These are phyloP conservation scores for Agrotis puta DNA, from an alignment of 2,888 invertebrate genomes.

Conservation along the genomic window DNA sequence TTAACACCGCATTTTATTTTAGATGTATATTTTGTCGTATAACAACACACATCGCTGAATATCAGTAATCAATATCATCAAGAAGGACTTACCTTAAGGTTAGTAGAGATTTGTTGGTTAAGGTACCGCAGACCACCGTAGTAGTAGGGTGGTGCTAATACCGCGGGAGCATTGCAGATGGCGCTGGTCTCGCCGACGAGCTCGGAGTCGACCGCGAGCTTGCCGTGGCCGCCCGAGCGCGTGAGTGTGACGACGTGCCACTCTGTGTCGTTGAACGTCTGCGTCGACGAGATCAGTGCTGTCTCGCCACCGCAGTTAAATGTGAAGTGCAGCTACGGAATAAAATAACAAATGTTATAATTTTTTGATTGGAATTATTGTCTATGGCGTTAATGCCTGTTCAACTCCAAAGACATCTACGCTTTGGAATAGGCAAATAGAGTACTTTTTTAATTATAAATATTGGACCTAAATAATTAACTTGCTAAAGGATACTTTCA, in stretches of 20 bases:
- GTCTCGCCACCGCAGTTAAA: conserved; percentile 94
- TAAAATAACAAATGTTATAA: conserved; percentile 33
- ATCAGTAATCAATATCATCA: too few species aligned
- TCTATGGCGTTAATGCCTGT: too few species aligned
- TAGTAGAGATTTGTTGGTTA: conserved; percentile 77
- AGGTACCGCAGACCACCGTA: conserved; percentile 94
- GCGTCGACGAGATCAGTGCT: conserved; percentile 90
- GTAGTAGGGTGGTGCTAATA: conserved; percentile 93
- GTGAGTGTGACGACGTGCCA: conserved; percentile 95
- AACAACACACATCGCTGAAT: too few species aligned
- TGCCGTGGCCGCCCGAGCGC: conserved; percentile 92
- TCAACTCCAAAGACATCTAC: too few species aligned
- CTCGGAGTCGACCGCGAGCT: conserved; percentile 92
- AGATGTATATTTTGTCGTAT: too few species aligned
- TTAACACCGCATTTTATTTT: too few species aligned
- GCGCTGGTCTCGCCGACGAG: conserved; percentile 89
- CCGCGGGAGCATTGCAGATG: conserved; percentile 84
- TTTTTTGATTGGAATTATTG: too few species aligned
- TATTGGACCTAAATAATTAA: too few species aligned
- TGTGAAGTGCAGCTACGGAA: conserved; percentile 91
- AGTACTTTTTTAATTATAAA: too few species aligned
- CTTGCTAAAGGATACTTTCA: too few species aligned
- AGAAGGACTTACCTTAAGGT: conserved; percentile 72
- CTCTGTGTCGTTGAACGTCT: conserved; percentile 93
- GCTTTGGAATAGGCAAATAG: too few species aligned